These are phyloP conservation scores for Cataglyphis rosenhaueri DNA, from an alignment of 2,888 invertebrate genomes.

Conservation along the genomic window DNA sequence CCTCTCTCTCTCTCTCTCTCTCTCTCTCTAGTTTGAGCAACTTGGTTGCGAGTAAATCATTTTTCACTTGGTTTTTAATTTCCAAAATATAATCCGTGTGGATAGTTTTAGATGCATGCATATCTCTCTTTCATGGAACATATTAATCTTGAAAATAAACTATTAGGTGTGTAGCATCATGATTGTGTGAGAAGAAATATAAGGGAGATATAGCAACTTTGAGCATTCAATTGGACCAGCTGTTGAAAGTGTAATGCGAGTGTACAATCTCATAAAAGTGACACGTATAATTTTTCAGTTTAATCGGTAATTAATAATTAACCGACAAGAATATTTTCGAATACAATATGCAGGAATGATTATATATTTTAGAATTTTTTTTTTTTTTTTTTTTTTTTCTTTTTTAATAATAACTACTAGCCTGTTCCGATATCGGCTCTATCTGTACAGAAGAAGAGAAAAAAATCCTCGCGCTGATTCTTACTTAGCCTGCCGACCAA, in stretches of 20 bases:
- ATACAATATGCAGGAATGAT: neutral
- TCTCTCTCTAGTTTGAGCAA: neutral
- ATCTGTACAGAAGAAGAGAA: neutral
- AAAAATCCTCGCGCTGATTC: constrained; percentile 19
- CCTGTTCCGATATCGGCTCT: neutral
- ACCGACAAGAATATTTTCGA: neutral
- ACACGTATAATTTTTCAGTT: neutral
- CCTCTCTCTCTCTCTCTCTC: too few relatives aligned
- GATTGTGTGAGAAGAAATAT: neutral
- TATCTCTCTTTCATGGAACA: constrained; percentile 5
- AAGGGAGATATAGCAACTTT: neutral
- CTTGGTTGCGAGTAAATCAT: constrained; percentile 35
- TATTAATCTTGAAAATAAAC: constrained; percentile 34
- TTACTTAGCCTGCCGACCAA: constrained; percentile 29
- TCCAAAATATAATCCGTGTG: constrained; percentile 28
- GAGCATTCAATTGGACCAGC: neutral
- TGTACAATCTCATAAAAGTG: too few relatives aligned
- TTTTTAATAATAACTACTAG: neutral
- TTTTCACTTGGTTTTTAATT: constrained; percentile 52
- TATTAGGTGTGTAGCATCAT: neutral
- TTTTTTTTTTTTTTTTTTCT: neutral
- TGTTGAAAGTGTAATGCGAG: constrained; percentile 9
- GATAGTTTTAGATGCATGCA: neutral
- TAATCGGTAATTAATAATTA: neutral
- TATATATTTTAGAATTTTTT: neutral